A percentile compares a stretch with the other conserved stretches of the same genome.
These are phyloP conservation scores for Micromesistius poutassou DNA, from an alignment of 2,797 vertebrate genomes.

Conservation along the genomic window DNA sequence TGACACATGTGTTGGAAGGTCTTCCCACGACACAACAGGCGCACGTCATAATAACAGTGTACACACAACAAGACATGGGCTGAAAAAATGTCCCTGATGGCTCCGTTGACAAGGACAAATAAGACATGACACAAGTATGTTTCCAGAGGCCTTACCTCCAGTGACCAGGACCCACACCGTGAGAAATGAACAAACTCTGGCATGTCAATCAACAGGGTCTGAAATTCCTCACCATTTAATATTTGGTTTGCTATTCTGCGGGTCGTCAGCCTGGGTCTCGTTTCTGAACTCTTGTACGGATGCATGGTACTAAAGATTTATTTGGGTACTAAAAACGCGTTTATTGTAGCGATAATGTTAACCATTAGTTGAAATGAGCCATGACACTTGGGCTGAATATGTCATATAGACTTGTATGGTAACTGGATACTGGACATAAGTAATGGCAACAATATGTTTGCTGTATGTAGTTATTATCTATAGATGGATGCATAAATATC, in stretches of 20 bases:
- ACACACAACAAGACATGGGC: no score
- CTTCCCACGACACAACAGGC: no score
- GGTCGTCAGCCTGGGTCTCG: background rate
- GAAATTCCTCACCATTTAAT: background rate
- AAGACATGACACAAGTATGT: constrained; percentile 30
- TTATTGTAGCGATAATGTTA: background rate
- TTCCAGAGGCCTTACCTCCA: constrained; percentile 33
- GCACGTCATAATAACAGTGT: no score
- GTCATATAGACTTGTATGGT: background rate
- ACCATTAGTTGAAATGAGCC: background rate
- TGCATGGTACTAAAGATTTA: background rate
- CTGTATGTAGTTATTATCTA: background rate
- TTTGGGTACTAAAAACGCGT: no score
- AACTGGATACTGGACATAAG: no score
- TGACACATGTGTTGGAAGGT: no score
- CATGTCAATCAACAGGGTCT: background rate
- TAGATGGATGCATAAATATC: background rate
- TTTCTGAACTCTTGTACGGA: background rate
- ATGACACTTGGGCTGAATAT: background rate
- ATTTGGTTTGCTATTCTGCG: background rate
- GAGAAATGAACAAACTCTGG: constrained; percentile 12
- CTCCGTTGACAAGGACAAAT: constrained; percentile 16
- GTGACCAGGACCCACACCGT: constrained; percentile 19
- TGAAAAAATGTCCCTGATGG: constrained; percentile 2
- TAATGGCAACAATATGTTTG: no score